Percentiles rank a stretch among this genome's conserved stretches.
Evolutionary conservation across 1,140 invertebrate species (phyloP).

Genomic region (Euwallacea similis): DNA sequence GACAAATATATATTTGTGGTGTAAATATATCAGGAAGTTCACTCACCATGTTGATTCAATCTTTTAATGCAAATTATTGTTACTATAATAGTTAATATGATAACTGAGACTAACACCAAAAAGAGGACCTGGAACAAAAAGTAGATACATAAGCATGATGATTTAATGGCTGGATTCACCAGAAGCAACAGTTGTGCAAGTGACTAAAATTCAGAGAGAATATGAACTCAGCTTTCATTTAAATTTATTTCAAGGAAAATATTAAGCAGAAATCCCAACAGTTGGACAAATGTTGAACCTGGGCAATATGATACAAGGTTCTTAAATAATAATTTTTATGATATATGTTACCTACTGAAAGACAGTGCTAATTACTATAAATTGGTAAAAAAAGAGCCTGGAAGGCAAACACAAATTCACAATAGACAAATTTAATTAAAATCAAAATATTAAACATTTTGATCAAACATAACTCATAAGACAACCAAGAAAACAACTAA

Average conservation of each 20-base stretch:
- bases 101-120: constrained; percentile 25
- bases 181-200: not conserved
- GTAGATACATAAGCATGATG: not conserved
- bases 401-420: too few relatives aligned
- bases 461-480: too few relatives aligned
- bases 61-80: constrained; percentile 41
- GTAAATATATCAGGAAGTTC: not conserved
- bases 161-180: not conserved
- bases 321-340: too few relatives aligned
- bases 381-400: too few relatives aligned
- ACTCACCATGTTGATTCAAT: constrained; percentile 44
- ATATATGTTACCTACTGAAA: too few relatives aligned
- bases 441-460: too few relatives aligned
- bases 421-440: too few relatives aligned
- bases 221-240: too few relatives aligned
- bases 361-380: too few relatives aligned
- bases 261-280: not conserved
- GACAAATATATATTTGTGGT: too few relatives aligned
- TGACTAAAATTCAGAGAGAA: not conserved
- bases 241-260: too few relatives aligned
- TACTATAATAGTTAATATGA: constrained; percentile 27
- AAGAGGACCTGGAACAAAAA: constrained; percentile 34
- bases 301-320: not conserved
- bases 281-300: not conserved
- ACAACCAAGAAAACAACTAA: too few relatives aligned